A percentile compares a stretch with the other conserved stretches of the same genome.
Conservation (phyloP, 2,113 vertebrate genomes). For the Orcinus orca region DNA sequence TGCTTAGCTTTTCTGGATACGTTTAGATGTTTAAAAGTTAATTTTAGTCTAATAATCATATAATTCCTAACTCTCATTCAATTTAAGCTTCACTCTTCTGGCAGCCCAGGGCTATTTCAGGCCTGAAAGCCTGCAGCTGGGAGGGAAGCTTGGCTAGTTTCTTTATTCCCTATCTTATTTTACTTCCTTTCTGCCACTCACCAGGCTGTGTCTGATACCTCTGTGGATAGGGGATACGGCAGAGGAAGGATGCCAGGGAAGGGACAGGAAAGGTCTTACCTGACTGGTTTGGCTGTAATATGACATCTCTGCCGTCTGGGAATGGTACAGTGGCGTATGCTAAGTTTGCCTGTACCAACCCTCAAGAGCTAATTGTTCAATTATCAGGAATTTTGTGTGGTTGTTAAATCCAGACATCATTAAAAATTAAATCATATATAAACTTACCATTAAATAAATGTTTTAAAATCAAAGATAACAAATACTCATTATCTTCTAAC, state of each 20-base stretch:
- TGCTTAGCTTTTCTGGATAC: neutral
- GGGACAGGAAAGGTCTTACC: neutral
- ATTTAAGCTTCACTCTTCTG: neutral
- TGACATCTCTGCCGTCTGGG: neutral
- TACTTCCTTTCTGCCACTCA: neutral
- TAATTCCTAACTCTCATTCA: neutral
- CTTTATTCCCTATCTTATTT: neutral
- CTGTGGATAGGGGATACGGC: neutral
- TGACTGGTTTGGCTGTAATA: neutral
- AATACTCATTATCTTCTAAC: neutral
- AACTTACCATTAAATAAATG: neutral
- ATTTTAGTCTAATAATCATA: neutral
- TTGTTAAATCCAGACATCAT: neutral
- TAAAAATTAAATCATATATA: slow-evolving; percentile 1
- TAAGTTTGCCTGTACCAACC: neutral
- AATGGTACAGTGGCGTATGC: neutral
- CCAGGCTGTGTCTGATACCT: neutral
- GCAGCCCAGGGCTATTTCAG: neutral
- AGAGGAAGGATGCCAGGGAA: neutral
- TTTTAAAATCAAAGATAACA: neutral
- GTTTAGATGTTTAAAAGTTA: neutral
- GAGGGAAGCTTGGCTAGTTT: neutral
- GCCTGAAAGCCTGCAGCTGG: neutral
- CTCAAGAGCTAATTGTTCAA: neutral
- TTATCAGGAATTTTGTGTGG: neutral